Evolutionary conservation across 2,113 vertebrate species (phyloP).

Genomic region (Carassius carassius): DNA sequence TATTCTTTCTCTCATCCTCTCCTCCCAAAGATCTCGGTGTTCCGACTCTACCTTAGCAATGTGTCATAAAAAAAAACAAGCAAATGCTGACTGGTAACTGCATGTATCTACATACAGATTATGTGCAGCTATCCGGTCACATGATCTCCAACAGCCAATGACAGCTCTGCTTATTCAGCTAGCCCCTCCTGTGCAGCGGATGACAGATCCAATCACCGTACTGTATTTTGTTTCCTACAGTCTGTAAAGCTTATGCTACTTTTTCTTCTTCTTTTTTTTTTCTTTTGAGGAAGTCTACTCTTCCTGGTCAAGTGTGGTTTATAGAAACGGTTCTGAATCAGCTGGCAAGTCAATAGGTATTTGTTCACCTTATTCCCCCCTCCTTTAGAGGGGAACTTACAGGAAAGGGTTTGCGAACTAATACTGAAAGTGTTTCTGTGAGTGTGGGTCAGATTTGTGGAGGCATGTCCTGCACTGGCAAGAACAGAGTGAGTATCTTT

Average conservation of each 20-base stretch:
- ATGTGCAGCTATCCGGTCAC: slow-evolving; percentile 61
- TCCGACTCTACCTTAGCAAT: slow-evolving; percentile 37
- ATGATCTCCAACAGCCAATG: slow-evolving; percentile 69
- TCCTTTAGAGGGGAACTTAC: slow-evolving; percentile 21
- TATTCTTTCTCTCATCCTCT: background rate
- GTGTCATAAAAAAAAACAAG: slow-evolving; percentile 38
- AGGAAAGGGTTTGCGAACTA: slow-evolving; percentile 37
- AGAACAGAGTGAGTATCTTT: slow-evolving; percentile 67
- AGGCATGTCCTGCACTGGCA: slow-evolving; percentile 70
- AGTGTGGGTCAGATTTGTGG: background rate
- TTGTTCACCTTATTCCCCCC: background rate
- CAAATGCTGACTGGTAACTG: slow-evolving; percentile 59
- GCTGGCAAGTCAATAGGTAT: background rate
- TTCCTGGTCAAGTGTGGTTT: slow-evolving; percentile 75
- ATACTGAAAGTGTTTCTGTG: slow-evolving; percentile 29
- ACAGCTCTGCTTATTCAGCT: slow-evolving; percentile 56
- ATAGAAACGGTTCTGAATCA: slow-evolving; percentile 61
- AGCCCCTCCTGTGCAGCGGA: slow-evolving; percentile 64
- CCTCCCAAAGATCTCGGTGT: background rate
- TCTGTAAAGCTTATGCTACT: slow-evolving; percentile 54
- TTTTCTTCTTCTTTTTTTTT: slow-evolving; percentile 48
- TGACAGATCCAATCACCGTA: slow-evolving; percentile 66
- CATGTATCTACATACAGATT: slow-evolving; percentile 58
- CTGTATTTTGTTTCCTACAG: slow-evolving; percentile 54
- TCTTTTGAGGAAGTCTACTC: slow-evolving; percentile 72